Evolutionary conservation across 2,797 vertebrate genomes (phyloP).

Genomic region (Acrossocheilus wenchowensis): DNA sequence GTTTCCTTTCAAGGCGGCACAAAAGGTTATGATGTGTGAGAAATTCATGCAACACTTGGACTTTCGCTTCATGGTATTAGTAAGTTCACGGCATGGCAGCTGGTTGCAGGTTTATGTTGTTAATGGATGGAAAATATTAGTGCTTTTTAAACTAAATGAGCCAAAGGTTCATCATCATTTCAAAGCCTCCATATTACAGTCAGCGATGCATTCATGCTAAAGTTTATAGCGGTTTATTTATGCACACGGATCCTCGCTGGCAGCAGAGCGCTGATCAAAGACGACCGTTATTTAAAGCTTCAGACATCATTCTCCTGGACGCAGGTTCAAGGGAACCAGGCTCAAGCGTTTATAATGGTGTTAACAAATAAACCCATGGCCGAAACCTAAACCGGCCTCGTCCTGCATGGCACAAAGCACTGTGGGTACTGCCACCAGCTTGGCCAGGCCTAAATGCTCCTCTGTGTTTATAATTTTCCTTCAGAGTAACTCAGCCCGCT

Average conservation of each 20-base stretch:
- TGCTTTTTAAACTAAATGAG: background rate
- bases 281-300: constrained; percentile 37
- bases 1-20: background rate
- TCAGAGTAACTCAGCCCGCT: constrained; percentile 31
- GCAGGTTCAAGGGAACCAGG: constrained; percentile 38
- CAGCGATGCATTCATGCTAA: constrained; percentile 12
- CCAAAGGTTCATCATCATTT: background rate
- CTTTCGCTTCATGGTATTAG: too few relatives aligned
- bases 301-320: constrained; percentile 23
- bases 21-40: background rate
- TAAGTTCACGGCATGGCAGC: constrained; percentile 12
- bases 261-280: constrained; percentile 16
- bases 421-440: constrained; percentile 24
- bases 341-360: constrained; percentile 17
- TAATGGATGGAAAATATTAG: constrained; percentile 20
- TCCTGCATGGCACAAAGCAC: constrained; percentile 40
- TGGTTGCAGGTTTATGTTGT: background rate
- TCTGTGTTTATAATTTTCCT: constrained; percentile 42
- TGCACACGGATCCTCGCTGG: background rate
- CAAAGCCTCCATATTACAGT: constrained; percentile 2
- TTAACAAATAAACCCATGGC: constrained; percentile 47
- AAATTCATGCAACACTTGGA: background rate
- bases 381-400: background rate
- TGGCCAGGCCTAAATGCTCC: constrained; percentile 41
- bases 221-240: constrained; percentile 1